phyloP scores from a whole-genome alignment of 2,888 invertebrate genomes.

The Hemicrepidius hirtus region DNA sequence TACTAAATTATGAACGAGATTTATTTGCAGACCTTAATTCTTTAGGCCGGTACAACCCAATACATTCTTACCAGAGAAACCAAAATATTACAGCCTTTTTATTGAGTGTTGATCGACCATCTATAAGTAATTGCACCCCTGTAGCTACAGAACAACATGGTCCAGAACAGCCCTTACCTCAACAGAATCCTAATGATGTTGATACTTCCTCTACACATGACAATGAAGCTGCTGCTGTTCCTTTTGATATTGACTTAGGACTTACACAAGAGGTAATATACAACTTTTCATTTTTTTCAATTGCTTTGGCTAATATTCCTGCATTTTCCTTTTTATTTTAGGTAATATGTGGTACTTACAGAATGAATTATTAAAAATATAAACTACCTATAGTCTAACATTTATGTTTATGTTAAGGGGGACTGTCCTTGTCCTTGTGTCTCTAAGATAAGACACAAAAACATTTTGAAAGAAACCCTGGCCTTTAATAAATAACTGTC shows the following conservation, averaged over 20 bases:
- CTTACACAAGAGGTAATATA: conserved; percentile 38
- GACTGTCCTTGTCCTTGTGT: no score
- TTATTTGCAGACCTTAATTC: conserved; percentile 84
- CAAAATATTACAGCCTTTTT: conserved; percentile 77
- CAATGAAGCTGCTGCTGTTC: conserved; percentile 13
- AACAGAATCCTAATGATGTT: conserved; percentile 28
- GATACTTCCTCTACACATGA: conserved; percentile 4
- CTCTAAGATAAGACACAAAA: no score
- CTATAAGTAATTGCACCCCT: conserved; percentile 71
- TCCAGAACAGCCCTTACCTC: conserved; percentile 33
- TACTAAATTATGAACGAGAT: conserved; percentile 82
- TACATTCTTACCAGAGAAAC: conserved; percentile 73
- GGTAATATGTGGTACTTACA: no score
- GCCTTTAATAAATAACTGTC: no score
- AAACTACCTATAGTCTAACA: no score
- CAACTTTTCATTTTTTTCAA: background rate
- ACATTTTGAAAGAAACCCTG: no score
- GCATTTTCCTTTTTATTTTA: no score
- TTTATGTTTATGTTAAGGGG: no score
- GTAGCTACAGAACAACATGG: conserved; percentile 29
- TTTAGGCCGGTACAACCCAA: conserved; percentile 78
- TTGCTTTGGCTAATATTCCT: background rate
- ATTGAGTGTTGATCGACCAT: conserved; percentile 74
- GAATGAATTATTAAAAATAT: no score
- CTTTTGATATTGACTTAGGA: conserved; percentile 32